Conservation (phyloP, 2,113 vertebrate genomes). For the Gymnocephalus cernua region DNA sequence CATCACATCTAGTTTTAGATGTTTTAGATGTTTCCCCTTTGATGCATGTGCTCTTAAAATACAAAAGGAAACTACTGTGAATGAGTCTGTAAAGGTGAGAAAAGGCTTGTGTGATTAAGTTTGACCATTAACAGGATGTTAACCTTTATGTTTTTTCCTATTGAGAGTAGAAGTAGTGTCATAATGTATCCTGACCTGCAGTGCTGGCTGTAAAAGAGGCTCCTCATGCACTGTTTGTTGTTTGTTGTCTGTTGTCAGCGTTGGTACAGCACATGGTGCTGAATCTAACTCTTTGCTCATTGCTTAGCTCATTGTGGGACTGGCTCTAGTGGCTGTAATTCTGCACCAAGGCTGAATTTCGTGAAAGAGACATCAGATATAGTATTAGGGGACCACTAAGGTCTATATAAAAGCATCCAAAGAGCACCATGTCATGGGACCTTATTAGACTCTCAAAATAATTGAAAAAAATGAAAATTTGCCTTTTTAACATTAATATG, state of each 20-base stretch:
- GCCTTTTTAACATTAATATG: too few species aligned
- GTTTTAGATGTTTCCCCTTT: background rate
- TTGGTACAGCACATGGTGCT: background rate
- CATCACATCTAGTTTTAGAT: background rate
- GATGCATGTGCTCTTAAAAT: background rate
- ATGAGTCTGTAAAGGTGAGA: background rate
- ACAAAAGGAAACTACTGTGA: background rate
- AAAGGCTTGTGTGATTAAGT: constrained; percentile 9
- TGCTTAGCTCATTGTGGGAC: too few species aligned
- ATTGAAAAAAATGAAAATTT: too few species aligned
- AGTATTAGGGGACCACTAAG: too few species aligned
- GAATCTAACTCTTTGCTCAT: too few species aligned
- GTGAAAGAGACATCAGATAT: too few species aligned
- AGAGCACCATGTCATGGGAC: too few species aligned
- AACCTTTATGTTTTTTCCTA: constrained; percentile 34
- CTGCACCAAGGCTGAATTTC: too few species aligned
- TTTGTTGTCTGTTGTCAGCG: background rate
- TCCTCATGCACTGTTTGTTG: background rate
- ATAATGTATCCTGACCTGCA: constrained; percentile 11
- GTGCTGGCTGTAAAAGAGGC: background rate
- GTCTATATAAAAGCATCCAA: too few species aligned
- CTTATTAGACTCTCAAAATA: too few species aligned
- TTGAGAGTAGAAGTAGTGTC: constrained; percentile 5
- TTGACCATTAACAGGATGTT: constrained; percentile 32
- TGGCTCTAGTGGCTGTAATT: too few species aligned